Percentiles rank a stretch among this genome's conserved stretches.
Conservation (phyloP, 2,797 vertebrate species). For the Myripristis murdjan region DNA sequence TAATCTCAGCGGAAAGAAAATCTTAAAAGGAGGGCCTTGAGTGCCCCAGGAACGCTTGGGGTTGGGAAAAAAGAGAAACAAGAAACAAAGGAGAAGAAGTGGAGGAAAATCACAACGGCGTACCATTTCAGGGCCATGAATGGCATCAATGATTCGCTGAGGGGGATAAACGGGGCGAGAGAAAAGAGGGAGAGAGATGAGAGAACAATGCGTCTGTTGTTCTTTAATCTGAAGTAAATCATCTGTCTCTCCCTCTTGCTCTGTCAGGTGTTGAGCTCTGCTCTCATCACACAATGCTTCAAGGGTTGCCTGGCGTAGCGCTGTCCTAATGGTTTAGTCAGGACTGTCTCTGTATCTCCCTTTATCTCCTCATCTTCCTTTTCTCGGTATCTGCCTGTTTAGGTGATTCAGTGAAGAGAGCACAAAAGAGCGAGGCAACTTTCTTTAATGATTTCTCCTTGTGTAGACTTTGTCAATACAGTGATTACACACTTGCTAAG, state of each 20-base stretch:
- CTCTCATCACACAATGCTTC: conserved; percentile 68
- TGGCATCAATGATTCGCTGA: conserved; percentile 80
- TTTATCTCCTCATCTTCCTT: conserved; percentile 13
- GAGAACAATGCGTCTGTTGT: conserved; percentile 82
- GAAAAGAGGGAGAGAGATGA: conserved; percentile 75
- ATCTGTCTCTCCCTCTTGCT: conserved; percentile 60
- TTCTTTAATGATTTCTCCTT: background rate
- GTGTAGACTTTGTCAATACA: background rate
- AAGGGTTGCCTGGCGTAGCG: conserved; percentile 54
- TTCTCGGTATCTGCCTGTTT: conserved; percentile 8
- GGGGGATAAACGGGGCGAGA: conserved; percentile 74
- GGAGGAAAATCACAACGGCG: conserved; percentile 77
- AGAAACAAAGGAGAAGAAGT: conserved; percentile 73
- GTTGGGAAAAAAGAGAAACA: conserved; percentile 43
- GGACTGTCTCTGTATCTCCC: conserved; percentile 24
- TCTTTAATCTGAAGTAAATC: conserved; percentile 82
- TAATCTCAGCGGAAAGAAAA: conserved; percentile 82
- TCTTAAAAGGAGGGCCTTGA: conserved; percentile 71
- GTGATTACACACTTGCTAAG: conserved; percentile 1
- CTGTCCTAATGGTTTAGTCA: conserved; percentile 69
- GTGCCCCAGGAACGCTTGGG: conserved; percentile 75
- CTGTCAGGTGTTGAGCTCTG: conserved; percentile 78
- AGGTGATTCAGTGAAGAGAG: background rate
- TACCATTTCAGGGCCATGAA: conserved; percentile 79
- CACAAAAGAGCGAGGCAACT: background rate